A percentile compares a stretch with the other conserved stretches of the same genome.
Evolutionary conservation across 2,888 invertebrate genomes (phyloP).

Genomic region (Noctua fimbriata): DNA sequence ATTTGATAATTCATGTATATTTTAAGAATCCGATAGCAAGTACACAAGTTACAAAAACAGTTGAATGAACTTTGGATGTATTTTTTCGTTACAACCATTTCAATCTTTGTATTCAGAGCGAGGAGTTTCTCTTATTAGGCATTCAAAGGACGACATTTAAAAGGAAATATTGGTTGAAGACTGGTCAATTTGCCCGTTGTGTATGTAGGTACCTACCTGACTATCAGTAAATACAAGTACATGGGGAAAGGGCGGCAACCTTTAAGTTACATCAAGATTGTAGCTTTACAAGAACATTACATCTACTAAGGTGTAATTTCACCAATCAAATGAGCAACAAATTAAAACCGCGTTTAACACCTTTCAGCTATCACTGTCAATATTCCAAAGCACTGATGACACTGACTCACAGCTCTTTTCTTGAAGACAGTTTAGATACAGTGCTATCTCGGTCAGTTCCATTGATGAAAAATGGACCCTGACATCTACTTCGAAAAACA

Average conservation of each 20-base stretch:
- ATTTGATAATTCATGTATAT: constrained; percentile 25
- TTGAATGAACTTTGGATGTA: constrained; percentile 83
- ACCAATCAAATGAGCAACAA: not conserved
- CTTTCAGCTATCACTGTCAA: not conserved
- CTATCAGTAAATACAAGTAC: constrained; percentile 10
- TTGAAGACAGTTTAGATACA: not conserved
- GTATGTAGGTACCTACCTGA: not conserved
- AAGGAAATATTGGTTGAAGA: constrained; percentile 86
- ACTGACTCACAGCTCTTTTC: not conserved
- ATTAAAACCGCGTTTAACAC: not conserved
- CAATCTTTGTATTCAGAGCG: constrained; percentile 85
- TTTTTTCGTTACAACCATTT: constrained; percentile 78
- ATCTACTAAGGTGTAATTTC: not conserved
- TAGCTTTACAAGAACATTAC: not conserved
- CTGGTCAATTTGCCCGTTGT: constrained; percentile 60
- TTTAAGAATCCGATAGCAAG: constrained; percentile 35
- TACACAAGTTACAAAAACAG: constrained; percentile 70
- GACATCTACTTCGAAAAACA: not conserved
- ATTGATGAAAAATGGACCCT: not conserved
- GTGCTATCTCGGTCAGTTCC: not conserved
- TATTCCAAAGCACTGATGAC: not conserved
- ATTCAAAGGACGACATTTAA: constrained; percentile 88
- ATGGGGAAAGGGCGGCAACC: constrained; percentile 10
- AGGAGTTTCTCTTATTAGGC: constrained; percentile 86
- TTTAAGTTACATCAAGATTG: not conserved